Percentiles rank a stretch among this genome's conserved stretches.
Conservation (phyloP, 2,113 vertebrate genomes). For the Platichthys stellatus region DNA sequence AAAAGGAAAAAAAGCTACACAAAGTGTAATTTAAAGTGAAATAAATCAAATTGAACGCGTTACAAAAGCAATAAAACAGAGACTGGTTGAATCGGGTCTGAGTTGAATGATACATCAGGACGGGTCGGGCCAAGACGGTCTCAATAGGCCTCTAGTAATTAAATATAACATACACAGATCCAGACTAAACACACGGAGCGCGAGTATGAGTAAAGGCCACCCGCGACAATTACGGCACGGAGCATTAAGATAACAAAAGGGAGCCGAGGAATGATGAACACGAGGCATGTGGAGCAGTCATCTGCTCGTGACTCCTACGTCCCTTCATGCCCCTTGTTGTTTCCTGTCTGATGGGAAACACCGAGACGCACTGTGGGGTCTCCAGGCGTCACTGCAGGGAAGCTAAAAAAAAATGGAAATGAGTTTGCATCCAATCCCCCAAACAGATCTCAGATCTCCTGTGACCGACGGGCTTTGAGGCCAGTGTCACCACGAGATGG, state of each 20-base stretch:
- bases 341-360: slow-evolving; percentile 51
- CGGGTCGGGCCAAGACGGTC: slow-evolving; percentile 9
- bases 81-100: slow-evolving; percentile 6
- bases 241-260: slow-evolving; percentile 50
- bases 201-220: not conserved
- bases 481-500: slow-evolving; percentile 48
- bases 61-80: not conserved
- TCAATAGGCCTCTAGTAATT: slow-evolving; percentile 39
- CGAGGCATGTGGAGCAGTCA: slow-evolving; percentile 25
- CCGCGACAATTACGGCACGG: slow-evolving; percentile 37
- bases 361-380: slow-evolving; percentile 42
- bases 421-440: slow-evolving; percentile 40
- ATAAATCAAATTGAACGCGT: slow-evolving; percentile 6
- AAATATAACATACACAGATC: slow-evolving; percentile 49
- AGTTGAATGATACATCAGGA: slow-evolving; percentile 14
- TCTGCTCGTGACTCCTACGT: slow-evolving; percentile 34
- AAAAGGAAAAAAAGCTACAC: slow-evolving; percentile 1
- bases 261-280: slow-evolving; percentile 43
- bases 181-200: slow-evolving; percentile 49
- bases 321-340: slow-evolving; percentile 27
- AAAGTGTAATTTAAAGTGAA: slow-evolving; percentile 7
- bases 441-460: slow-evolving; percentile 63
- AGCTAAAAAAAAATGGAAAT: slow-evolving; percentile 43
- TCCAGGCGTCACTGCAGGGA: slow-evolving; percentile 48
- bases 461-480: slow-evolving; percentile 59